Evolutionary conservation across 2,888 invertebrate species (phyloP).

Genomic region (Phyllotreta striolata): DNA sequence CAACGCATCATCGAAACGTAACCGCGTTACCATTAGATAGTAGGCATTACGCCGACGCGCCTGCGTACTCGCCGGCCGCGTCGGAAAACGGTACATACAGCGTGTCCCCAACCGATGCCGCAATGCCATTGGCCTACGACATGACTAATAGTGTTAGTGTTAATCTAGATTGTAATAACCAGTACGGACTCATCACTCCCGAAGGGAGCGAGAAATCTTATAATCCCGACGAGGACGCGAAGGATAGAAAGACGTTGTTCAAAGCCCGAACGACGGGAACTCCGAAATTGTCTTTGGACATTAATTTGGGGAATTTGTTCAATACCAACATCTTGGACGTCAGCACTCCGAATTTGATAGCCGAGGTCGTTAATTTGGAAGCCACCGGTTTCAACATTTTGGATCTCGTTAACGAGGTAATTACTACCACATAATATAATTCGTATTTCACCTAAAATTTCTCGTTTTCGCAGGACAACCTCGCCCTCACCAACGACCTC

Average conservation of each 20-base stretch:
- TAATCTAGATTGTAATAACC: constrained; percentile 39
- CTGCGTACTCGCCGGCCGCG: constrained; percentile 24
- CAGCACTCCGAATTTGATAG: constrained; percentile 61
- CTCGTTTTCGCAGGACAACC: not conserved
- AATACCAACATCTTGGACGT: constrained; percentile 39
- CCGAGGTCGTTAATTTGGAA: constrained; percentile 57
- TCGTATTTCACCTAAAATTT: no score
- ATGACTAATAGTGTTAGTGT: constrained; percentile 47
- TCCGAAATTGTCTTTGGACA: constrained; percentile 26
- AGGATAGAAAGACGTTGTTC: constrained; percentile 40
- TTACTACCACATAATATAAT: no score
- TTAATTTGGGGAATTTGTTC: constrained; percentile 13
- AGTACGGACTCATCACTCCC: constrained; percentile 23
- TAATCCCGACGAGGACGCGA: constrained; percentile 34
- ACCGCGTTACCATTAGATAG: constrained; percentile 16
- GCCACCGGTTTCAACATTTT: constrained; percentile 55
- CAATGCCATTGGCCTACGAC: constrained; percentile 19
- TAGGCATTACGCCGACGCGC: constrained; percentile 7
- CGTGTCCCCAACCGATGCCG: constrained; percentile 11
- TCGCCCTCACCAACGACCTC: not conserved
- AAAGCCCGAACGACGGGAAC: not conserved
- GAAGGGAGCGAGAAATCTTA: constrained; percentile 12
- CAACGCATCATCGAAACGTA: constrained; percentile 26
- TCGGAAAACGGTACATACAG: constrained; percentile 35
- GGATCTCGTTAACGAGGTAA: constrained; percentile 53